These are phyloP conservation scores for Meda fulgida DNA, from an alignment of 2,797 vertebrate species.

Conservation along the genomic window DNA sequence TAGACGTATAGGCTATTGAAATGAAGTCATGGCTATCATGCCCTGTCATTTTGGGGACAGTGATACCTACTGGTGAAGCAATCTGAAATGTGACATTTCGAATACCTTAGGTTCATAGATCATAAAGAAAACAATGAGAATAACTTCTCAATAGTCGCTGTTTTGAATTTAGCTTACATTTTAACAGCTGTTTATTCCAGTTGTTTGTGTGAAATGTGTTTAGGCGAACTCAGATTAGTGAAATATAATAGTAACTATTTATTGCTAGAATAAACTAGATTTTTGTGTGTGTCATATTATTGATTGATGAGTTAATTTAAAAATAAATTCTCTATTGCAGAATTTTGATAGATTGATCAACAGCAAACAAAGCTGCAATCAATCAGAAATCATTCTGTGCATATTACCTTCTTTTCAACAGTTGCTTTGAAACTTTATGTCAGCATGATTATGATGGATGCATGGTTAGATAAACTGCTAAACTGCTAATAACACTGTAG, in stretches of 20 bases:
- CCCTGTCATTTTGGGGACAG: too few species aligned
- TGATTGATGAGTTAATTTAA: neutral
- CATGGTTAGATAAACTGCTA: conserved; percentile 37
- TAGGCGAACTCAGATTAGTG: neutral
- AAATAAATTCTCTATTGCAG: too few species aligned
- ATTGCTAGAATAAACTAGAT: neutral
- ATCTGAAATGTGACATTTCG: too few species aligned
- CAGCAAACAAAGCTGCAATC: neutral
- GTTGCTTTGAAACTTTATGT: conserved; percentile 29
- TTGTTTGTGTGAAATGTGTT: neutral
- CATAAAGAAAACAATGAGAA: neutral
- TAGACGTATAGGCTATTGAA: too few species aligned
- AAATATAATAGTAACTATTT: neutral
- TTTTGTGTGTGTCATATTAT: neutral
- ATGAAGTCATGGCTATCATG: too few species aligned
- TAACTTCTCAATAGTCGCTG: neutral
- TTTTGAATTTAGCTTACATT: neutral
- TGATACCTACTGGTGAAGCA: too few species aligned
- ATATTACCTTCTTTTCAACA: conserved; percentile 22
- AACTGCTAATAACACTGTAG: conserved; percentile 28
- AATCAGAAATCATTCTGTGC: neutral
- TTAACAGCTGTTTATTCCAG: neutral
- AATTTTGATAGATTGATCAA: neutral
- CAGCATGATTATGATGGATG: conserved; percentile 26
- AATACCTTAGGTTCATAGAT: neutral